These are phyloP conservation scores for Mellivora capensis DNA, from an alignment of 2,113 vertebrate genomes.

Conservation along the genomic window DNA sequence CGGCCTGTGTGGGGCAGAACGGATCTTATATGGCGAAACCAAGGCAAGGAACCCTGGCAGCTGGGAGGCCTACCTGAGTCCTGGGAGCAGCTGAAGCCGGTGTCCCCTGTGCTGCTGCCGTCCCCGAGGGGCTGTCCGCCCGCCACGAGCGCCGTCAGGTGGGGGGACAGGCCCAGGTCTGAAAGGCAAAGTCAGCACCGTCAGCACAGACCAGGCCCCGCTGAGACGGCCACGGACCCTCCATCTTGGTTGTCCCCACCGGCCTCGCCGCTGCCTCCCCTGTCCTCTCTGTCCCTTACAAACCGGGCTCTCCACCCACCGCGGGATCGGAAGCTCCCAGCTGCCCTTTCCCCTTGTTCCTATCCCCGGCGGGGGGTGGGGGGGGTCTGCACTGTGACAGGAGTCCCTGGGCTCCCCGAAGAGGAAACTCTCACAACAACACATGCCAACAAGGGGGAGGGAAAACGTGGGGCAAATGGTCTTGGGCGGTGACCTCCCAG, in stretches of 20 bases:
- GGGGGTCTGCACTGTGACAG: background rate
- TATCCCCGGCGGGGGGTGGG: background rate
- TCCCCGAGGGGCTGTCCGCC: constrained; percentile 90
- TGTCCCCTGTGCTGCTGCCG: constrained; percentile 97
- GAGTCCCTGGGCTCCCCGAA: background rate
- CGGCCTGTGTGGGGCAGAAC: background rate
- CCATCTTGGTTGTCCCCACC: rapidly evolving
- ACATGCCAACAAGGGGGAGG: background rate
- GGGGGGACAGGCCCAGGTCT: constrained; percentile 98
- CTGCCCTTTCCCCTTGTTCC: background rate
- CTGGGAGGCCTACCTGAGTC: constrained; percentile 89
- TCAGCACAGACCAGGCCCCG: rapidly evolving
- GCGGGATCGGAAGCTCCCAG: rapidly evolving
- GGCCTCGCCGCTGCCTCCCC: rapidly evolving
- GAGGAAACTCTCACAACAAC: background rate
- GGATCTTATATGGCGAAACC: background rate
- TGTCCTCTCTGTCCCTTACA: too few relatives aligned
- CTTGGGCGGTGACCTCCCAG: background rate
- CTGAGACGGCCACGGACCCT: rapidly evolving
- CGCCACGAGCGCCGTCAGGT: constrained; percentile 95
- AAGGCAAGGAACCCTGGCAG: background rate
- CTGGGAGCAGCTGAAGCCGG: constrained; percentile 97
- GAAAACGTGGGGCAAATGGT: rapidly evolving
- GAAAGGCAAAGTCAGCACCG: constrained; percentile 58
- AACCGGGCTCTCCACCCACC: rapidly evolving